phyloP scores from a whole-genome alignment of 2,797 vertebrate genomes.

The Coluber constrictor region DNA sequence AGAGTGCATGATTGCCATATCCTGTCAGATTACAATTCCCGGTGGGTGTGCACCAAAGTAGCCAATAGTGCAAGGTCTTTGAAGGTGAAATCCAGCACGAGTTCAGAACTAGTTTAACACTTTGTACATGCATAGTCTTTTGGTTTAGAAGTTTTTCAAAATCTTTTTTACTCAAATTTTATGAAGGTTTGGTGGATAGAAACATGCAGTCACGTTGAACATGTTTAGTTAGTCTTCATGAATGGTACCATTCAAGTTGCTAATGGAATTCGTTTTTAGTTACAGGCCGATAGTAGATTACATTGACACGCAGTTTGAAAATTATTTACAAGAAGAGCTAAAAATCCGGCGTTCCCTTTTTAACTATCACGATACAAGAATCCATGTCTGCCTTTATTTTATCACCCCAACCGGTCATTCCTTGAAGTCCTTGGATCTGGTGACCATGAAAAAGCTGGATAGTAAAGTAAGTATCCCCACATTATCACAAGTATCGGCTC shows the following conservation, averaged over 20 bases:
- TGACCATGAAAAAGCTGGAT: slow-evolving; percentile 98
- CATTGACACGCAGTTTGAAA: slow-evolving; percentile 98
- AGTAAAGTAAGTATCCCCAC: slow-evolving; percentile 81
- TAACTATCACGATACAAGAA: slow-evolving; percentile 94
- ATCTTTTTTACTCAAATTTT: not conserved
- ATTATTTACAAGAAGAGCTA: slow-evolving; percentile 96
- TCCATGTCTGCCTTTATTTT: slow-evolving; percentile 98
- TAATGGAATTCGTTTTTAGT: slow-evolving; percentile 78
- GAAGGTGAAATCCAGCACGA: not conserved
- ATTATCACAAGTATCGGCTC: not conserved
- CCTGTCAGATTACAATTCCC: not conserved
- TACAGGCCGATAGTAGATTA: slow-evolving; percentile 99
- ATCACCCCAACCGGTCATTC: slow-evolving; percentile 96
- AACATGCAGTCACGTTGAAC: not conserved
- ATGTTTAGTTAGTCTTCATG: not conserved
- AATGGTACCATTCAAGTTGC: slow-evolving; percentile 48
- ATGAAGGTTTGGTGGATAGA: not conserved
- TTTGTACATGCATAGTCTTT: not conserved
- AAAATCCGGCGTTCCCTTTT: slow-evolving; percentile 96
- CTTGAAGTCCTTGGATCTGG: slow-evolving; percentile 94
- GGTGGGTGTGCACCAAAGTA: not conserved
- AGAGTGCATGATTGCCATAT: not conserved
- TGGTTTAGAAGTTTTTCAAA: slow-evolving; percentile 26
- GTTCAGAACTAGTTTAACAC: not conserved
- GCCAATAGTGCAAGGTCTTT: not conserved